These are phyloP conservation scores for Argyresthia albistria DNA, from an alignment of 2,888 invertebrate genomes.

Conservation along the genomic window DNA sequence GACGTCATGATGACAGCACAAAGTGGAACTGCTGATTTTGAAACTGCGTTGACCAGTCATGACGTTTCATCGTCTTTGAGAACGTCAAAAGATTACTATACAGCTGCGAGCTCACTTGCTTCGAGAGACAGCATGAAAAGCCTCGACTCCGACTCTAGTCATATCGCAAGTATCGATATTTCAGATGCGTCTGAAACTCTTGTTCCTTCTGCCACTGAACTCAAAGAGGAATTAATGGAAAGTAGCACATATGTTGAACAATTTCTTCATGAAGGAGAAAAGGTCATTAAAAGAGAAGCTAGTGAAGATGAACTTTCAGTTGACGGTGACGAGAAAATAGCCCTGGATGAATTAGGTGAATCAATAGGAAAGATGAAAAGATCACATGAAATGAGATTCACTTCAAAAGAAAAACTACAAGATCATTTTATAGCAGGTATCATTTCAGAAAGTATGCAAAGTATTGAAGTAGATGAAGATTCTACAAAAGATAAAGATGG, in stretches of 20 bases:
- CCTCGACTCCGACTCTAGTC: slow-evolving; percentile 90
- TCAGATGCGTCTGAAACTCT: slow-evolving; percentile 95
- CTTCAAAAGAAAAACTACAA: slow-evolving; percentile 71
- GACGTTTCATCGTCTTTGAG: slow-evolving; percentile 81
- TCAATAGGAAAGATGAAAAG: slow-evolving; percentile 86
- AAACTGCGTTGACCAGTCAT: slow-evolving; percentile 86
- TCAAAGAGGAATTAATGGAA: slow-evolving; percentile 81
- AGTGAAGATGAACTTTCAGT: slow-evolving; percentile 69
- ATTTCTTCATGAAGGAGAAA: slow-evolving; percentile 55
- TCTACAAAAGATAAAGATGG: slow-evolving; percentile 50
- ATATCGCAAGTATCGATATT: slow-evolving; percentile 90
- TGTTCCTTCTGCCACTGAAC: slow-evolving; percentile 89
- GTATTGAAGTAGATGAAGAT: slow-evolving; percentile 53
- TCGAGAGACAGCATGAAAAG: slow-evolving; percentile 93
- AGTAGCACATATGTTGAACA: slow-evolving; percentile 73
- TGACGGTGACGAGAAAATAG: slow-evolving; percentile 67
- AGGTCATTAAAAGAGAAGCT: slow-evolving; percentile 45
- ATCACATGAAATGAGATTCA: slow-evolving; percentile 92
- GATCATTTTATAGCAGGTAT: slow-evolving; percentile 58
- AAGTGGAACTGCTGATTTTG: slow-evolving; percentile 90
- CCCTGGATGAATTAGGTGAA: slow-evolving; percentile 55
- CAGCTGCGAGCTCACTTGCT: slow-evolving; percentile 89
- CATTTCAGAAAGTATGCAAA: slow-evolving; percentile 54
- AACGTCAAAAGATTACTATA: slow-evolving; percentile 89
- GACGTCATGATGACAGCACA: slow-evolving; percentile 83